Base-by-base conservation (phyloP, 1,140 invertebrate genomes). In the Paracyclopina nana region DNA sequence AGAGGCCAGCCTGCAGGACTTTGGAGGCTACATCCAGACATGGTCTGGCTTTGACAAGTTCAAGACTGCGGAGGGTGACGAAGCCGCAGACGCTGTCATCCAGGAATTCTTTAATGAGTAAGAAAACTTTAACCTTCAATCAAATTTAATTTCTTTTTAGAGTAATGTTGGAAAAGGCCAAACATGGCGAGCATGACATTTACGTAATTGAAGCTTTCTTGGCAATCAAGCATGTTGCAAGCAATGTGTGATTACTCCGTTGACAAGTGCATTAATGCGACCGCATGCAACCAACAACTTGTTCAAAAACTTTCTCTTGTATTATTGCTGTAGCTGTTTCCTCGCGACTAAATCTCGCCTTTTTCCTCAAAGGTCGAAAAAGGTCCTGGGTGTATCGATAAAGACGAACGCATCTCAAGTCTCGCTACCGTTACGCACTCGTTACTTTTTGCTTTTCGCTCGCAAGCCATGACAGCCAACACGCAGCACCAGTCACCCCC, bases 401-500 rank as follows among this genome's bases (percentile, higher is more conserved):
- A 31, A 31, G 8, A 31, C 8, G 29, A 31, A 31, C 14, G 14
- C 14, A 31, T 9, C 29, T 9, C 29, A 31, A 31, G 29, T 8
- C 8, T 31, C 8, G 8, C 29, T 9, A 9, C 8, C 14, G 8
- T 31, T 31, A 8, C 29, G 8, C 29, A 14, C 14, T 8, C 14
- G 29, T 8, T 9, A 8, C 29, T 31, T 31, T 31, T 8, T 8
- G 29, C 8, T 9, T 8, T 14, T 31, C 29, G 8, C 29, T 31
- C 8, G 14, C 14, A 8, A 14, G 29, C 29, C 29, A 14, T 31
- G n/a, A 31, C 8, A 9, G 29, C 8, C 14, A 31, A 8, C 29
- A 31, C 8, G 29, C 8, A 31, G 14, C 8, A 31, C 8, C 8
- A 14, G 8, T 8, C 14, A 31, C 8, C 29, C 8, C 58, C 59